These are phyloP conservation scores for Neoitamus cyanurus DNA, from an alignment of 2,888 invertebrate genomes.

Conservation along the genomic window DNA sequence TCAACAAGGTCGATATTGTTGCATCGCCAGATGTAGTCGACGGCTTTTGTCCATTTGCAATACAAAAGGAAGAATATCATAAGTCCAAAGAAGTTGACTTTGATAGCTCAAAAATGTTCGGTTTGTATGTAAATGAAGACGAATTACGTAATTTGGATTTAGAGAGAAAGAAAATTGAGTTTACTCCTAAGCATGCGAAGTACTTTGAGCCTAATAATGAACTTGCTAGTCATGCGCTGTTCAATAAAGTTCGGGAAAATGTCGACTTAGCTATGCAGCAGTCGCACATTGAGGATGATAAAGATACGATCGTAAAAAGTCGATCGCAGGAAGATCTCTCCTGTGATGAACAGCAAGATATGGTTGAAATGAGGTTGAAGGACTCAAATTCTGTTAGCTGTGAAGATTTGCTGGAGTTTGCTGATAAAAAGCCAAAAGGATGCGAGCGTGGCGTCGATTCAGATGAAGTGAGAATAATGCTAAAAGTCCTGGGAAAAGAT, in stretches of 20 bases:
- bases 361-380: slow-evolving; percentile 62
- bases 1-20: slow-evolving; percentile 60
- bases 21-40: slow-evolving; percentile 65
- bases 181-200: slow-evolving; percentile 52
- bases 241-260: slow-evolving; percentile 65
- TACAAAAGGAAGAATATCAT: slow-evolving; percentile 64
- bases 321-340: neutral
- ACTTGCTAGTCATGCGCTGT: slow-evolving; percentile 64
- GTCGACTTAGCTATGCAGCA: slow-evolving; percentile 62
- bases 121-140: slow-evolving; percentile 63
- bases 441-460: slow-evolving; percentile 86
- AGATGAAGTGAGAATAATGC: slow-evolving; percentile 92
- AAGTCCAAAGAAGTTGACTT: slow-evolving; percentile 59
- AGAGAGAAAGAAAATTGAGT: slow-evolving; percentile 58
- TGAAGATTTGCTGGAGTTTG: slow-evolving; percentile 90
- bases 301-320: neutral
- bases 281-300: neutral
- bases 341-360: slow-evolving; percentile 52
- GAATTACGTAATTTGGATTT: slow-evolving; percentile 62
- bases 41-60: slow-evolving; percentile 65
- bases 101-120: slow-evolving; percentile 58
- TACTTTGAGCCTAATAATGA: slow-evolving; percentile 57
- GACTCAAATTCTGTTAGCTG: slow-evolving; percentile 87
- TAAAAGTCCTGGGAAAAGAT: slow-evolving; percentile 83
- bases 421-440: slow-evolving; percentile 84